Conservation (phyloP, 2,888 invertebrate species). For the Halocaridina rubra region DNA sequence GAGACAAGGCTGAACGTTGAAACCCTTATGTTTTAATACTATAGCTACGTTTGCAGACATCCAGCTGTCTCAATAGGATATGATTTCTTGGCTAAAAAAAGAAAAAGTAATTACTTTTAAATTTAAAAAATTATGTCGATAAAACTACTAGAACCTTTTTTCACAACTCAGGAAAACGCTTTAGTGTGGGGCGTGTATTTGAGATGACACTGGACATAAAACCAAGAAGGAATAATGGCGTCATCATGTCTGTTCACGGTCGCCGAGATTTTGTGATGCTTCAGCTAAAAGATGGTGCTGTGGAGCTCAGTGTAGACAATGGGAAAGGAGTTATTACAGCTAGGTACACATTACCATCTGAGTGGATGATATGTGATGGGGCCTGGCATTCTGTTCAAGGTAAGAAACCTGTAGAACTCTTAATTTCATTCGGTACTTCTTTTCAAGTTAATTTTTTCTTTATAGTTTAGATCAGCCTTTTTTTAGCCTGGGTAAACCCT, state of each 20-base stretch:
- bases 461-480: too few species aligned
- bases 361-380: constrained; percentile 88
- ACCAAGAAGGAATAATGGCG: constrained; percentile 85
- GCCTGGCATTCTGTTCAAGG: constrained; percentile 87
- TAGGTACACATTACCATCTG: constrained; percentile 75
- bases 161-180: constrained; percentile 69
- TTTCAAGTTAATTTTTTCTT: too few species aligned
- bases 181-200: constrained; percentile 82
- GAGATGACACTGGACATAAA: constrained; percentile 87
- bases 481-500: too few species aligned
- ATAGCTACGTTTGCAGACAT: neutral
- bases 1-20: neutral
- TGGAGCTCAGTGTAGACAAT: constrained; percentile 84
- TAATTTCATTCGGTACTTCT: too few species aligned
- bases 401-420: too few species aligned
- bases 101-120: neutral
- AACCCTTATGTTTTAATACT: neutral
- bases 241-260: constrained; percentile 88
- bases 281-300: constrained; percentile 87
- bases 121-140: neutral
- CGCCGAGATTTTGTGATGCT: constrained; percentile 84
- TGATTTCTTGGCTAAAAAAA: neutral
- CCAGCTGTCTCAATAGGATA: neutral
- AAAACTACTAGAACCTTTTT: too few species aligned
- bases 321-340: constrained; percentile 84